These are phyloP conservation scores for Anorthoa munda DNA, from an alignment of 2,888 invertebrate species.

Conservation along the genomic window DNA sequence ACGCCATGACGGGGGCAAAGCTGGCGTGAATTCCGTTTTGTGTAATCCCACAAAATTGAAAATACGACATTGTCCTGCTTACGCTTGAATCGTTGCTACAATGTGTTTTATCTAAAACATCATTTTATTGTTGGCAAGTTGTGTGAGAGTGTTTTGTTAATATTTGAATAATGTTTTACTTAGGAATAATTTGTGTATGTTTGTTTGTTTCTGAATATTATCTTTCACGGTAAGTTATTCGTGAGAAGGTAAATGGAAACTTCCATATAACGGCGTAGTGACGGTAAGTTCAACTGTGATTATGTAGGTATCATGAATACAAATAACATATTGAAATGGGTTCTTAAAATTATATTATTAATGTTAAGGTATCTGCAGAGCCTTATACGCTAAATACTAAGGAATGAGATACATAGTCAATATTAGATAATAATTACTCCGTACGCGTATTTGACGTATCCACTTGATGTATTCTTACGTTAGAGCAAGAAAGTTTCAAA, in stretches of 20 bases:
- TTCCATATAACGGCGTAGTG: background rate
- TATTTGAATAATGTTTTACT: background rate
- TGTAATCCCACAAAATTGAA: constrained; percentile 74
- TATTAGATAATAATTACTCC: too few relatives aligned
- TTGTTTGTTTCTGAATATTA: background rate
- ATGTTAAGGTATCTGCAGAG: background rate
- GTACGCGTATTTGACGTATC: background rate
- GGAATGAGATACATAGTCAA: background rate
- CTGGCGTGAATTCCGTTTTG: constrained; percentile 67
- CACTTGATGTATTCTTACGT: background rate
- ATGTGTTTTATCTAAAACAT: constrained; percentile 60
- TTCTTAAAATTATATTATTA: background rate
- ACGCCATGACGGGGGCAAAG: constrained; percentile 69
- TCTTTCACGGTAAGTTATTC: background rate
- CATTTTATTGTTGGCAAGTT: constrained; percentile 53
- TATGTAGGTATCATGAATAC: background rate
- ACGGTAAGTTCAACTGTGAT: too few relatives aligned
- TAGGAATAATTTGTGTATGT: background rate
- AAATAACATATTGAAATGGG: background rate
- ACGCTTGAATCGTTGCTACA: constrained; percentile 51
- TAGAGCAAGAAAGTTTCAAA: background rate
- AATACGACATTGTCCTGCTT: constrained; percentile 72
- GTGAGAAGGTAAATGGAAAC: background rate
- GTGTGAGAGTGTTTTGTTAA: constrained; percentile 20
- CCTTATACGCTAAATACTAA: background rate